These are phyloP conservation scores for Sesamia nonagrioides DNA, from an alignment of 1,140 invertebrate species.

Conservation along the genomic window DNA sequence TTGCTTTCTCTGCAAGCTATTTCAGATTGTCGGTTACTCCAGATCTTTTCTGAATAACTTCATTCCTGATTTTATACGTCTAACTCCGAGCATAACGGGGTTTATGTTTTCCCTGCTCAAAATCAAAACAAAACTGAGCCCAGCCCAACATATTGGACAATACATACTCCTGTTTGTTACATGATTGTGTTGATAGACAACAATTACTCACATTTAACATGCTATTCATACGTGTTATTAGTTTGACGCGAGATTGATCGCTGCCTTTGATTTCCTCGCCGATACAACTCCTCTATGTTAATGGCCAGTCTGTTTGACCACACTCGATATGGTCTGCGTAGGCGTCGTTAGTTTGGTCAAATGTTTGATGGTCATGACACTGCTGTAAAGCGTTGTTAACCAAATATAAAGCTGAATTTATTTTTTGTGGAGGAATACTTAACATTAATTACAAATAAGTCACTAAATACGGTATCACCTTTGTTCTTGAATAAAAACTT, in stretches of 20 bases:
- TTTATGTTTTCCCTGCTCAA: too few species aligned
- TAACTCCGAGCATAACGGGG: too few species aligned
- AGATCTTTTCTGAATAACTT: too few species aligned
- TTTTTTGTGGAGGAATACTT: background rate
- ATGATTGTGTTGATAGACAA: slow-evolving; percentile 30
- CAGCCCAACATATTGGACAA: background rate
- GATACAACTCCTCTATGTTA: slow-evolving; percentile 44
- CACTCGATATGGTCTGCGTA: slow-evolving; percentile 34
- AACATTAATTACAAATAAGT: background rate
- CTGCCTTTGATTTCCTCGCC: slow-evolving; percentile 44
- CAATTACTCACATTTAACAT: slow-evolving; percentile 42
- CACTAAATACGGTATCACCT: too few species aligned
- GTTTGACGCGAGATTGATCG: slow-evolving; percentile 46
- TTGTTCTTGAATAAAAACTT: too few species aligned
- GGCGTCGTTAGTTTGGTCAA: slow-evolving; percentile 33
- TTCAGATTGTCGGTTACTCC: too few species aligned
- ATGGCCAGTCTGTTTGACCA: slow-evolving; percentile 46
- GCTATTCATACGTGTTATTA: slow-evolving; percentile 40
- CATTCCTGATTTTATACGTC: too few species aligned
- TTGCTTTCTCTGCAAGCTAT: too few species aligned
- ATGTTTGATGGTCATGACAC: background rate
- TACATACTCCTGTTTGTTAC: slow-evolving; percentile 20
- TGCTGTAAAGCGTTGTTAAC: background rate
- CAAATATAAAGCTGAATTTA: slow-evolving; percentile 7
- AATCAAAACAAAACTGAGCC: background rate